These are phyloP conservation scores for Ophion costatus DNA, from an alignment of 2,888 invertebrate genomes.

Conservation along the genomic window DNA sequence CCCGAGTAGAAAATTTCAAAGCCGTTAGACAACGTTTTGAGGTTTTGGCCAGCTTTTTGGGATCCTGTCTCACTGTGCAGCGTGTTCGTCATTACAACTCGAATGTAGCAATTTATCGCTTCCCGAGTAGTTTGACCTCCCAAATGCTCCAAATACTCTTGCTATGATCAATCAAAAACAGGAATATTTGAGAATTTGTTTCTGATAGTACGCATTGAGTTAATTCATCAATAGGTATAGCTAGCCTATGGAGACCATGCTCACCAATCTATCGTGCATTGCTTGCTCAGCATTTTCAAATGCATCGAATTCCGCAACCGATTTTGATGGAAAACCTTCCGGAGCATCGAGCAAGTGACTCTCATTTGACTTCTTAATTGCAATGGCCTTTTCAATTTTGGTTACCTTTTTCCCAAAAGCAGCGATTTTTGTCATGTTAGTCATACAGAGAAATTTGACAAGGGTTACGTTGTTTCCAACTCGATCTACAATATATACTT, in stretches of 20 bases:
- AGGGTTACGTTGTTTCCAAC: constrained; percentile 1
- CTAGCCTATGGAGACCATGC: constrained; percentile 17
- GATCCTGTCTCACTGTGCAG: too few species aligned
- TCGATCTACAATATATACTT: constrained; percentile 7
- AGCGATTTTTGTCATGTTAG: constrained; percentile 3
- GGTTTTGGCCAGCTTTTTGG: too few species aligned
- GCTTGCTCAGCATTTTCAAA: constrained; percentile 14
- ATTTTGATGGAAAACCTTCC: neutral
- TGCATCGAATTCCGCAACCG: constrained; percentile 8
- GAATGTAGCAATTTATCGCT: constrained; percentile 25
- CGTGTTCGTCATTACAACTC: constrained; percentile 13
- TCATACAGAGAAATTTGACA: constrained; percentile 16
- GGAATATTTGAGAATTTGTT: constrained; percentile 32
- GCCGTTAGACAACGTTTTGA: too few species aligned
- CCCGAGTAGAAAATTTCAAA: too few species aligned
- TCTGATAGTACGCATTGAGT: neutral
- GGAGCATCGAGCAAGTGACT: constrained; percentile 5
- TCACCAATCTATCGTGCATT: constrained; percentile 6
- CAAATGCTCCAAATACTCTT: constrained; percentile 36
- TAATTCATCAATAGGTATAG: neutral
- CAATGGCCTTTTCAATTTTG: neutral
- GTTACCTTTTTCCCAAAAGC: constrained; percentile 20
- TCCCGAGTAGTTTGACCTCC: constrained; percentile 20
- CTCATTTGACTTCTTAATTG: neutral
- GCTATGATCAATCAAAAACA: constrained; percentile 31